These are phyloP conservation scores for Emberiza fucata DNA, from an alignment of 2,113 vertebrate species.

Conservation along the genomic window DNA sequence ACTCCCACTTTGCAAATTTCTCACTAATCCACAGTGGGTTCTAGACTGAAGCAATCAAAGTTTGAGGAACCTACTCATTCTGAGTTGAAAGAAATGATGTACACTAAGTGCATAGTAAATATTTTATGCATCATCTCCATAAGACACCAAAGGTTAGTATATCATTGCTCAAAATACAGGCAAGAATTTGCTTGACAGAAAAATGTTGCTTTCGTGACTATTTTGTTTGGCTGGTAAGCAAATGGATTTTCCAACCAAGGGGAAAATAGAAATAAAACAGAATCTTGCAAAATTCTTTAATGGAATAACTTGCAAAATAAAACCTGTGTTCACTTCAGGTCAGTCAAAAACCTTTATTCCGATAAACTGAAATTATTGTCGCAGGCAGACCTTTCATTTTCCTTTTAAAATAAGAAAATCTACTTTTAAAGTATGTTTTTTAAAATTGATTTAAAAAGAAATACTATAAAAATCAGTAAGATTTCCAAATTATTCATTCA, in stretches of 20 bases:
- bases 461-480: background rate
- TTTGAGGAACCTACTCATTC: background rate
- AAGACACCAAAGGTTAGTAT: background rate
- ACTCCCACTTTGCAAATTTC: background rate
- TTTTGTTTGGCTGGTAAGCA: background rate
- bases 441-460: background rate
- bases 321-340: background rate
- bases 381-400: background rate
- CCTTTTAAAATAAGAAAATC: background rate
- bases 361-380: background rate
- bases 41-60: background rate
- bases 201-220: background rate
- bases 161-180: background rate
- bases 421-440: background rate
- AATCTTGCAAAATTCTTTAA: background rate
- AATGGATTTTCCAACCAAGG: background rate
- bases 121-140: background rate
- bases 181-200: background rate
- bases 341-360: background rate
- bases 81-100: background rate
- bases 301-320: background rate
- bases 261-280: background rate
- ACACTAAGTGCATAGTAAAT: constrained; percentile 20
- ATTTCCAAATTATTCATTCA: background rate
- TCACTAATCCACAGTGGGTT: background rate